Evolutionary conservation across 2,113 vertebrate species (phyloP), one percentile per base, ranked within the genome.

Genomic region (Oncorhynchus kisutch): DNA sequence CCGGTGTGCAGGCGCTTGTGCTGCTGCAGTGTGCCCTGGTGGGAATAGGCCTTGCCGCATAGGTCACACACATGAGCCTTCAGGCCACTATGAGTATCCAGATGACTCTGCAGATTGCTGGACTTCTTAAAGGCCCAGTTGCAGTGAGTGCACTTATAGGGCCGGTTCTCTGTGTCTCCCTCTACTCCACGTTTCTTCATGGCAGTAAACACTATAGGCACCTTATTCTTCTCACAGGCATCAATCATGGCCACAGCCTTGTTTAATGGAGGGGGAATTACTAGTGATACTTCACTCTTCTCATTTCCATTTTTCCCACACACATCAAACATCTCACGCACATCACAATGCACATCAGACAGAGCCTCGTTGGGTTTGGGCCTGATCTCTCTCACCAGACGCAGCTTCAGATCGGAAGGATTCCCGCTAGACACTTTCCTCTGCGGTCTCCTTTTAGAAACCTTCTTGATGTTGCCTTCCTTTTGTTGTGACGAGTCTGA

Each of bases 91-190:
- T 95, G 95, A 0, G 94, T 94, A 1, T 93, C 91, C 31, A 94
- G 79, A 78, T 96, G 95, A 82, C 95, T 95, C 75, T 94, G 91
- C 4, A 95, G 87, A 84, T 95, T 94, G 1, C 93, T 94, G 65
- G 93, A 89, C 81, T 95, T 95, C 2, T 94, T 95, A 1, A 96
- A 95, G 62, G 94, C 92, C 90, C 88, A 86, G 68, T 83, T 75
- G 70, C 90, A 89, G 76, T 89, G 90, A 0, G 67, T 68, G 76
- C 87, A 92, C 71, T 93, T 93, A 76, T 90, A 91, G 7, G 93
- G 93, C 13, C 92, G 90, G 48, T 90, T 82, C 49, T 89, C 85
- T 0, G 77, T 45, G 73, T 91, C 90, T 0, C 78, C 73, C 22
- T 82, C 76, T 3, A 25, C 71, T 9, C 78, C 67, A 0, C 88